Percentiles rank a stretch among this genome's conserved stretches.
Conservation (phyloP, 2,113 vertebrate species). For the Anhinga anhinga region DNA sequence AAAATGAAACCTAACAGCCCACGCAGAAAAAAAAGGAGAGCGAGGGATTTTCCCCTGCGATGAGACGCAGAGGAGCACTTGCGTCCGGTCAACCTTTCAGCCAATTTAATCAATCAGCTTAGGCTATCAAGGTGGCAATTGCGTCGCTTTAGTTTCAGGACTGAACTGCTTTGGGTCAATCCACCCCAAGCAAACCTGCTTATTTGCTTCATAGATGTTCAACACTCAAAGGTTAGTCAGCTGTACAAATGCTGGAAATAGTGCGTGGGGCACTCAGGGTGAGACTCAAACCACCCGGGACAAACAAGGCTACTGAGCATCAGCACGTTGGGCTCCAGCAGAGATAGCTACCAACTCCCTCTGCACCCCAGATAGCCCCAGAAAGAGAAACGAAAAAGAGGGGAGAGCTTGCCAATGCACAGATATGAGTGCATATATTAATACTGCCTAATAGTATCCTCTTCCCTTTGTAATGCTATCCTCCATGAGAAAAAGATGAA, state of each 20-base stretch:
- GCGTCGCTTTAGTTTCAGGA: not conserved
- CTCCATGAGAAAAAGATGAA: not conserved
- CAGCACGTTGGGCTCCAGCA: not conserved
- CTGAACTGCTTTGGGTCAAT: not conserved
- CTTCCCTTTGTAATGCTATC: not conserved
- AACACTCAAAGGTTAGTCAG: conserved; percentile 25
- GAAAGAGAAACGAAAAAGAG: not conserved
- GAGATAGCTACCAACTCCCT: not conserved
- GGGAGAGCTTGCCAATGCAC: not conserved
- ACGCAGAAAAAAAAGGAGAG: not conserved
- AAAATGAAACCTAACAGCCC: conserved; percentile 21
- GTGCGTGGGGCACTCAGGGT: not conserved
- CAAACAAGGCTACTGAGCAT: conserved; percentile 53
- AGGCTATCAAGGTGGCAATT: conserved; percentile 40
- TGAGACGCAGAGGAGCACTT: not conserved
- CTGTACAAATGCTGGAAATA: conserved; percentile 29
- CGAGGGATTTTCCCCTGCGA: not conserved
- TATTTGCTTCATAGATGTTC: conserved; percentile 26
- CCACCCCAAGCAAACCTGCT: conserved; percentile 41
- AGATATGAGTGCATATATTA: not conserved
- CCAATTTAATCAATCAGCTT: conserved; percentile 64
- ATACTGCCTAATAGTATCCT: not conserved
- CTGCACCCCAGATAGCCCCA: not conserved
- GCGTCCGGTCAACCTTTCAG: not conserved
- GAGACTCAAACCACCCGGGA: conserved; percentile 28